Conservation (phyloP, 2,797 vertebrate species). For the Lerista edwardsae region DNA sequence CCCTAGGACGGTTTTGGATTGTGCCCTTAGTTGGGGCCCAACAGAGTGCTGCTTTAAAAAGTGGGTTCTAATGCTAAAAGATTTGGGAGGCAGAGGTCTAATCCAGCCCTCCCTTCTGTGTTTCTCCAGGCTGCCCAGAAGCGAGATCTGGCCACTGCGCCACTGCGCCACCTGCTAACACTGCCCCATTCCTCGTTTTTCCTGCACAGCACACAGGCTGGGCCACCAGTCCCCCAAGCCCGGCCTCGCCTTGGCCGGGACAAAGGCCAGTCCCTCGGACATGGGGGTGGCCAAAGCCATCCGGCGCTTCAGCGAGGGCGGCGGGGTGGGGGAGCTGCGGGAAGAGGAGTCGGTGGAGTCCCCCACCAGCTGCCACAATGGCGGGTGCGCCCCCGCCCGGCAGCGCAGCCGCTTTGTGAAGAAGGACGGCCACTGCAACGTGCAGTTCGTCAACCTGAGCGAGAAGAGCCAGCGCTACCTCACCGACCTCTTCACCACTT, state of each 20-base stretch:
- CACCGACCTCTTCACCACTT: slow-evolving; percentile 92
- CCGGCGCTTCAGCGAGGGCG: slow-evolving; percentile 67
- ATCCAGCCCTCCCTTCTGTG: background rate
- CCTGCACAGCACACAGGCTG: slow-evolving; percentile 46
- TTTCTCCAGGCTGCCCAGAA: background rate
- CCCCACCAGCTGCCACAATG: slow-evolving; percentile 65
- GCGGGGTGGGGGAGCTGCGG: slow-evolving; percentile 30
- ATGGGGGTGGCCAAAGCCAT: slow-evolving; percentile 73
- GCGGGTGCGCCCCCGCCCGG: slow-evolving; percentile 41
- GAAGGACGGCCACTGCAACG: slow-evolving; percentile 77
- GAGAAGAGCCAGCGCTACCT: slow-evolving; percentile 92
- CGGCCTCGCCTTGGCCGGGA: slow-evolving; percentile 57
- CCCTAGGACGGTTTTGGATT: no score
- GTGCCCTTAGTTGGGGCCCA: no score
- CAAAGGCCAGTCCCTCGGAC: slow-evolving; percentile 53
- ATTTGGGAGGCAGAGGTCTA: background rate
- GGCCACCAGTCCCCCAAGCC: slow-evolving; percentile 36
- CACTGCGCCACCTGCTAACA: background rate
- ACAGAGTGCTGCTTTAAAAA: no score
- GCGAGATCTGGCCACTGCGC: background rate
- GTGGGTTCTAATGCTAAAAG: no score
- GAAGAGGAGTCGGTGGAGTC: slow-evolving; percentile 62
- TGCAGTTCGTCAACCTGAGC: slow-evolving; percentile 89
- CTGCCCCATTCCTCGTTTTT: slow-evolving; percentile 41
- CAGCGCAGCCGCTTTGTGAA: slow-evolving; percentile 73